Conservation (phyloP, 2,888 invertebrate species). For the Lochmaea capreae region DNA sequence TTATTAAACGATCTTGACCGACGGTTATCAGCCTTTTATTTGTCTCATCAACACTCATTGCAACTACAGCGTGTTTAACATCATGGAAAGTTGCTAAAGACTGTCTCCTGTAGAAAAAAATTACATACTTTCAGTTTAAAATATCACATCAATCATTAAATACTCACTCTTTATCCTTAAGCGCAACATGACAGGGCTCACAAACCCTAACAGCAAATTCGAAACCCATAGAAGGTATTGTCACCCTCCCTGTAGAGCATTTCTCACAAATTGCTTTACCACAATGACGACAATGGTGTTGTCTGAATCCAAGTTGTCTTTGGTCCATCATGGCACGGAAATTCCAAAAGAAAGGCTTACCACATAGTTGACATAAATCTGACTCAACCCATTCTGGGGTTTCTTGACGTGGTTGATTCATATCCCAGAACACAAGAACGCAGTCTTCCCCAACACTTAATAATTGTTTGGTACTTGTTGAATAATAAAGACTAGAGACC, state of each 20-base stretch:
- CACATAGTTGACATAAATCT: conserved; percentile 94
- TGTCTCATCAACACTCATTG: conserved; percentile 90
- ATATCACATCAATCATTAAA: background rate
- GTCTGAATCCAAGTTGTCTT: conserved; percentile 89
- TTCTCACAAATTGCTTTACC: conserved; percentile 95
- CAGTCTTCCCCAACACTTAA: conserved; percentile 94
- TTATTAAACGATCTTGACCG: conserved; percentile 95
- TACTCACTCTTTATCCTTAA: conserved; percentile 89
- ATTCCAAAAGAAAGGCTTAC: conserved; percentile 99
- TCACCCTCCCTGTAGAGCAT: conserved; percentile 89
- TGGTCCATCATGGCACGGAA: conserved; percentile 98
- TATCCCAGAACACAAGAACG: conserved; percentile 94
- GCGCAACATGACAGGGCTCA: conserved; percentile 86
- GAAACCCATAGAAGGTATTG: conserved; percentile 96
- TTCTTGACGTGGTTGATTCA: conserved; percentile 88
- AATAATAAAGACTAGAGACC: conserved; percentile 91
- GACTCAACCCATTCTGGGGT: conserved; percentile 97
- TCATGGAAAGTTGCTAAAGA: conserved; percentile 96
- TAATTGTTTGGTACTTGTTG: conserved; percentile 81
- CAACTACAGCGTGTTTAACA: conserved; percentile 90
- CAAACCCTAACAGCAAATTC: conserved; percentile 98
- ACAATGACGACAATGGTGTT: conserved; percentile 93
- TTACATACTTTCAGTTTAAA: background rate
- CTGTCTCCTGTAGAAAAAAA: conserved; percentile 73
- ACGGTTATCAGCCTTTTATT: conserved; percentile 90